These are phyloP conservation scores for Cecidostiba fungosa DNA, from an alignment of 2,888 invertebrate genomes.

Conservation along the genomic window DNA sequence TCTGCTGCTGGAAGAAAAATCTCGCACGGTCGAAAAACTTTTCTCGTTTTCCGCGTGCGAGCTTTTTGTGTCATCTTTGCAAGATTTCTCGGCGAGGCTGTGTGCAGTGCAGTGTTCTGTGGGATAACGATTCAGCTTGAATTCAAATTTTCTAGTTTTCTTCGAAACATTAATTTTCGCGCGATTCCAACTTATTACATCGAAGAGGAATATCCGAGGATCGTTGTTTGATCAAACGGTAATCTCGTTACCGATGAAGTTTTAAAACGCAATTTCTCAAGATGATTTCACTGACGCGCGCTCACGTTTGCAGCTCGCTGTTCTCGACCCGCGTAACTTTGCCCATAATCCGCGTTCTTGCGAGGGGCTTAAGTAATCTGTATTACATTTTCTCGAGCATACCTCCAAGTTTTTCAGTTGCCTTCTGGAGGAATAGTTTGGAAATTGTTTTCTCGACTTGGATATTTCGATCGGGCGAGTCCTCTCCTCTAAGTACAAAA, in stretches of 20 bases:
- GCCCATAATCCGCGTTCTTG: not conserved
- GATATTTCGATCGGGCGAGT: not conserved
- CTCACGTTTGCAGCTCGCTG: not conserved
- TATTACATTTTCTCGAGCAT: not conserved
- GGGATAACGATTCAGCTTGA: too few species aligned
- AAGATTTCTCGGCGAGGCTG: not conserved
- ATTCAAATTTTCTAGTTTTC: too few species aligned
- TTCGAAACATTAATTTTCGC: too few species aligned
- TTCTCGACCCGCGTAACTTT: not conserved
- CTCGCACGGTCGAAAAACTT: not conserved
- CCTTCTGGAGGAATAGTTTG: not conserved
- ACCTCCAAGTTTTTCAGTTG: not conserved
- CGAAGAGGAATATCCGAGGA: too few species aligned
- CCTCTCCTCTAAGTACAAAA: not conserved
- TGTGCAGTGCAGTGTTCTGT: too few species aligned
- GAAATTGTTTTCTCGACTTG: not conserved
- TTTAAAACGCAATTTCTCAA: constrained; percentile 14
- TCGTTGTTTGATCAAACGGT: not conserved
- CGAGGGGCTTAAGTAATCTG: not conserved
- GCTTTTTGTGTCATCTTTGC: not conserved
- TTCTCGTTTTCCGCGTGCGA: not conserved
- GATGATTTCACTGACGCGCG: not conserved
- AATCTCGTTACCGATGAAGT: not conserved
- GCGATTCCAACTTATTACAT: too few species aligned
- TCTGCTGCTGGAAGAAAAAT: not conserved